A percentile compares a stretch with the other conserved stretches of the same genome.
Conservation (phyloP, 2,888 invertebrate genomes). For the Agonopterix alstromeriana region DNA sequence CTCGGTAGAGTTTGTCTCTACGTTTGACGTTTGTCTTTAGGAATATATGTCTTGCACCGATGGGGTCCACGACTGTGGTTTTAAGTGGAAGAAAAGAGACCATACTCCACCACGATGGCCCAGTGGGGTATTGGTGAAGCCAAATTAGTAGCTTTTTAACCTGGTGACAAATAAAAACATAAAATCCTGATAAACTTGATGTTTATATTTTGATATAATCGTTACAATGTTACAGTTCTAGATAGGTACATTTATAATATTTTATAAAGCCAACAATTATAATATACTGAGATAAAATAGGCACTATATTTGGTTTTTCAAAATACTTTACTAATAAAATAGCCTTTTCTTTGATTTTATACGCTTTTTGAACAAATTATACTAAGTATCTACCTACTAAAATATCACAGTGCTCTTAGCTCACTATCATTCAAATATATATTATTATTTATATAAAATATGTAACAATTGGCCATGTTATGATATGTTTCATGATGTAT, state of each 20-base stretch:
- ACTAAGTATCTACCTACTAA: neutral
- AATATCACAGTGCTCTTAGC: conserved; percentile 17
- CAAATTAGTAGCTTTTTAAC: no score
- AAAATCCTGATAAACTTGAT: no score
- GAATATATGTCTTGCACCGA: no score
- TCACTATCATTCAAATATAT: conserved; percentile 1
- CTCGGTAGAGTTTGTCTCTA: no score
- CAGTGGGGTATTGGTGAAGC: no score
- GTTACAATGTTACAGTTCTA: no score
- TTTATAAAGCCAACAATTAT: neutral
- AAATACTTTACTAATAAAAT: neutral
- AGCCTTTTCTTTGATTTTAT: neutral
- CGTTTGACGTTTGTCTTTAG: no score
- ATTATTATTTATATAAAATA: conserved; percentile 1
- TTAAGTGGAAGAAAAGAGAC: no score
- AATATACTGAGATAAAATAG: neutral
- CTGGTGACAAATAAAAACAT: no score
- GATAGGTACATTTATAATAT: neutral
- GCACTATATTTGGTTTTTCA: neutral
- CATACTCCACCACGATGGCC: no score
- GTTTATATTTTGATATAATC: no score
- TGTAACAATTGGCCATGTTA: conserved; percentile 8
- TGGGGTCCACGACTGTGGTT: no score
- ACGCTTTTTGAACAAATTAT: neutral
- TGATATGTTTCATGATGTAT: conserved; percentile 14